Base-by-base conservation (phyloP, 2,888 invertebrate genomes). In the Campopleginae sp. region DNA sequence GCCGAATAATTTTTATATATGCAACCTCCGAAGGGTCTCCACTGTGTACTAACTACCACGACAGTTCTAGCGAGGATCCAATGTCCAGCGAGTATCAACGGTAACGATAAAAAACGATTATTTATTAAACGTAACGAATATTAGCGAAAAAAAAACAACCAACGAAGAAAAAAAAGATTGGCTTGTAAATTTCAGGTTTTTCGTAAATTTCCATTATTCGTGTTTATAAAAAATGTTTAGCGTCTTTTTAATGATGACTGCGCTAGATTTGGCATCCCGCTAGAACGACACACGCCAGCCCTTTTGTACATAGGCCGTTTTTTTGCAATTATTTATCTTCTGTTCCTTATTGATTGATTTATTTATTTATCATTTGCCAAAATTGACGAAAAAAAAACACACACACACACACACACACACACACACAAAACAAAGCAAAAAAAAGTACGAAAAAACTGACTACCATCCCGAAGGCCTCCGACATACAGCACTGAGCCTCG, bases 401-500 rank as follows among this genome's bases (percentile, higher is more conserved):
- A n/a, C n/a, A n/a, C n/a, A n/a, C n/a, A n/a, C n/a, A n/a, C n/a
- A n/a, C 8, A 38, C 38, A 38, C 38, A 38, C 38, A 38, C 38
- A 4, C 1, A 82, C 58, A 54, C 48, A 51, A 75, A 68, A 77
- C 80, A 74, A 84, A 19, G 72, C 78, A 84, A 86, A 66, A 80
- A 77, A 77, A 80, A 81, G 54, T 44, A 76, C 48, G 74, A 68
- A 80, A 84, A 77, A 79, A 87, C 83, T 84, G 88, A 88, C 86
- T 75, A 85, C 84, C 65, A 89, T 82, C 90, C 91, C 90, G 89
- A 90, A 86, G 89, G 92, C 93, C 92, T 93, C 93, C 92, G 91
- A 93, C 90, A 93, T 91, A 93, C 91, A 94, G 94, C 94, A 94
- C 94, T 93, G 91, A 94, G 92, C 93, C 94, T 94, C 94, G 94